Conservation (phyloP, 2,888 invertebrate species). For the Dryocosmus kuriphilus region DNA sequence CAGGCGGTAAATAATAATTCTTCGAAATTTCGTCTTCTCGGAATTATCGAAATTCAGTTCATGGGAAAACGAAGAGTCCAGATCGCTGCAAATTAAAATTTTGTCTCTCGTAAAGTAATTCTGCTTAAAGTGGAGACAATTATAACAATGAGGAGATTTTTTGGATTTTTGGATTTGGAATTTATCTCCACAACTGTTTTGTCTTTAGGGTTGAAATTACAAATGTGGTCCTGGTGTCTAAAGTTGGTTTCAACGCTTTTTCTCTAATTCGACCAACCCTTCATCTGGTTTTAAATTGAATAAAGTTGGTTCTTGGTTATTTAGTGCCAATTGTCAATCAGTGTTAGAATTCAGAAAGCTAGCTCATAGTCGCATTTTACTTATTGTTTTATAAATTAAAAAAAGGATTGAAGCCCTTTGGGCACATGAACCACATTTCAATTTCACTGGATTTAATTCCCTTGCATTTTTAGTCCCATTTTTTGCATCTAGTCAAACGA, state of each 20-base stretch:
- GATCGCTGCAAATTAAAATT: slow-evolving; percentile 40
- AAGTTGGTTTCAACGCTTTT: background rate
- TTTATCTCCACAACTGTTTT: background rate
- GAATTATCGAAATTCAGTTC: slow-evolving; percentile 39
- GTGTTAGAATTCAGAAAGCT: background rate
- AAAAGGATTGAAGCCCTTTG: background rate
- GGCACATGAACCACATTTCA: slow-evolving; percentile 15
- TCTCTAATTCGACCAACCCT: background rate
- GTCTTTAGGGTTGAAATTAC: background rate
- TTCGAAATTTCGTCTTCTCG: slow-evolving; percentile 38
- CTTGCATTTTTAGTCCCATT: background rate
- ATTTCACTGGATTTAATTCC: background rate
- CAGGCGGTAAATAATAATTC: slow-evolving; percentile 41
- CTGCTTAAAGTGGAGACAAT: slow-evolving; percentile 24
- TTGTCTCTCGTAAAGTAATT: slow-evolving; percentile 34
- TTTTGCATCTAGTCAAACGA: slow-evolving; percentile 27
- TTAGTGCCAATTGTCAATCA: background rate
- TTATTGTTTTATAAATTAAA: background rate
- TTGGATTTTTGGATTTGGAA: slow-evolving; percentile 1
- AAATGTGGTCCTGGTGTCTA: background rate
- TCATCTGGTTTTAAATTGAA: background rate
- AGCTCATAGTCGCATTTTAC: background rate
- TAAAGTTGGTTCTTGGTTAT: background rate
- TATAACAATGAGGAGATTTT: background rate
- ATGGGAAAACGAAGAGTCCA: slow-evolving; percentile 41